Evolutionary conservation across 92 coral and sea anemone species (phyloP).

Genomic region (Chrysogorgia sp.): DNA sequence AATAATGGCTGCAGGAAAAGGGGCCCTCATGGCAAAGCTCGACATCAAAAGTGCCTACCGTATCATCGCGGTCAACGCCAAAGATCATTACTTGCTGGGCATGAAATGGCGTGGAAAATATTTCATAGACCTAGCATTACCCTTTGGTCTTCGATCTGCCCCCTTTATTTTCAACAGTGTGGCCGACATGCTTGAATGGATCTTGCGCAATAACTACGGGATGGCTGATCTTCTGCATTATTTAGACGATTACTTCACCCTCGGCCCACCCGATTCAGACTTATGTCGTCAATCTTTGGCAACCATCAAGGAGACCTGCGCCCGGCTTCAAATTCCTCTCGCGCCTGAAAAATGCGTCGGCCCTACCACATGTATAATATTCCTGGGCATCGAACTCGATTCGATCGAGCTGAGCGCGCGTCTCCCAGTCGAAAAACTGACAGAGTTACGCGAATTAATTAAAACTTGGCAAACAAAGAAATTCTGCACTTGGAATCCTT

Average conservation of each 20-base stretch:
- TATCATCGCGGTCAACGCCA: neutral
- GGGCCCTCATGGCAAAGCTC: constrained; percentile 11
- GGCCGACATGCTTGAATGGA: constrained; percentile 2
- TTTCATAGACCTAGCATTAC: constrained; percentile 10
- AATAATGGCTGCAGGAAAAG: neutral
- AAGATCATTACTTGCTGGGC: constrained; percentile 10
- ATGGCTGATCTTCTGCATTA: neutral
- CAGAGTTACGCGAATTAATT: too few relatives aligned
- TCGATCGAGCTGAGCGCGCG: too few relatives aligned
- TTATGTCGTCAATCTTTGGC: neutral
- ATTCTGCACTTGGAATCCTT: too few relatives aligned
- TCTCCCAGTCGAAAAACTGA: too few relatives aligned
- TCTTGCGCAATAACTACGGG: too few relatives aligned
- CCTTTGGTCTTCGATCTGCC: constrained; percentile 14
- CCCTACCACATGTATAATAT: neutral
- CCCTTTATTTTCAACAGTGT: too few relatives aligned
- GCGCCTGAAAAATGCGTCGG: neutral
- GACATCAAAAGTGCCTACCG: constrained; percentile 15
- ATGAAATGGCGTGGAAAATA: constrained; percentile 16
- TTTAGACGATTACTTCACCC: neutral
- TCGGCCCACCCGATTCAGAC: neutral
- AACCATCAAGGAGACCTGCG: neutral
- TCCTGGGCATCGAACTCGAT: neutral
- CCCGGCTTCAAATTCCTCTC: neutral
- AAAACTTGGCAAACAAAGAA: too few relatives aligned